phyloP scores from a whole-genome alignment of 2,888 invertebrate species.

The Acanthosepion pharaonis region DNA sequence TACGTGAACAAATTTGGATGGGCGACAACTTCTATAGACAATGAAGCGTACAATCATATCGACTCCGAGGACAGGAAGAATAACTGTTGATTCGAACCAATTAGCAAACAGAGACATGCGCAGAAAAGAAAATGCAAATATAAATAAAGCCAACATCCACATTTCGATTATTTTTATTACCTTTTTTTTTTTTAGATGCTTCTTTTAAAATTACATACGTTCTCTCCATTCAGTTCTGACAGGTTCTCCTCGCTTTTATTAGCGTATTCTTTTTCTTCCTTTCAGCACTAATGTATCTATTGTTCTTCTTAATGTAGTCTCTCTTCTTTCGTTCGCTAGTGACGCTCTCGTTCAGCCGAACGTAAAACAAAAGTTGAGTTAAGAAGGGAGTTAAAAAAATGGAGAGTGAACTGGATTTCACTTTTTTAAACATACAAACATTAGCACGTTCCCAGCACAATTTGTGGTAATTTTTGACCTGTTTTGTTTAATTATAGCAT shows the following conservation, averaged over 20 bases:
- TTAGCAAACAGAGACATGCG: background rate
- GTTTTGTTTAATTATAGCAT: background rate
- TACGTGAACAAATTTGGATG: background rate
- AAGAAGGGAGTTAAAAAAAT: background rate
- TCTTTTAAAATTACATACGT: too few species aligned
- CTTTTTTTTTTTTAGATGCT: too few species aligned
- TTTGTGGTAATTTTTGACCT: conserved; percentile 33
- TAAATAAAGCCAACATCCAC: too few species aligned
- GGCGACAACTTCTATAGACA: background rate
- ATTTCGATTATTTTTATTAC: background rate
- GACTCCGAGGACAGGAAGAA: background rate
- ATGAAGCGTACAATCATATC: background rate
- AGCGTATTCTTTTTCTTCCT: background rate
- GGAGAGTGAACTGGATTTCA: background rate
- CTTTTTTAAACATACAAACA: background rate
- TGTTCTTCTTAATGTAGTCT: background rate
- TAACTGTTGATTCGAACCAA: background rate
- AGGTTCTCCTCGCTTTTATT: background rate
- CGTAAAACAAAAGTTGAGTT: background rate
- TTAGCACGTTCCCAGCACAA: background rate
- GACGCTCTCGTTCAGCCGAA: background rate
- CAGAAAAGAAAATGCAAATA: background rate
- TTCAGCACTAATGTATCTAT: background rate
- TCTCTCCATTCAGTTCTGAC: background rate
- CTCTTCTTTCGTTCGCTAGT: background rate